A percentile compares a stretch with the other conserved stretches of the same genome.
Evolutionary conservation across 1,140 invertebrate species (phyloP).

Genomic region (Teleogryllus occipitalis): DNA sequence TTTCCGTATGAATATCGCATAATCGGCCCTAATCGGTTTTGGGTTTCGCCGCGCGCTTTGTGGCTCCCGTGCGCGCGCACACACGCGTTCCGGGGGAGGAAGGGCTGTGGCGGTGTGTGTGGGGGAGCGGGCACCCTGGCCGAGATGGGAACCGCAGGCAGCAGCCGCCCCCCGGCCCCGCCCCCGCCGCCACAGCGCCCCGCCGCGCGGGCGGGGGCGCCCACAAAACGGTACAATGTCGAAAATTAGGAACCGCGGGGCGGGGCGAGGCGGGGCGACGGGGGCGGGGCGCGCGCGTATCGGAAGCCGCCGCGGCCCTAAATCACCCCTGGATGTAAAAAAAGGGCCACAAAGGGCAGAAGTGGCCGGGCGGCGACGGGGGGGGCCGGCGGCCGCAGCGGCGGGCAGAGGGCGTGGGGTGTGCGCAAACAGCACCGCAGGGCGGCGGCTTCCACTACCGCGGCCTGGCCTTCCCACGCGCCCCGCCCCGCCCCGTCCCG

Average conservation of each 20-base stretch:
- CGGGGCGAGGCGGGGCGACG: neutral
- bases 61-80: neutral
- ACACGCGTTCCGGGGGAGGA: neutral
- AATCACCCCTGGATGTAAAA: neutral
- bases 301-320: neutral
- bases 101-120: neutral
- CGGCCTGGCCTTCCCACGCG: neutral
- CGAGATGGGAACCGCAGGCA: neutral
- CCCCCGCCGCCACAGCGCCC: neutral
- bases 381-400: no score
- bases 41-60: neutral
- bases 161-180: neutral
- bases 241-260: slow-evolving; percentile 11
- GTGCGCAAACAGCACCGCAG: neutral
- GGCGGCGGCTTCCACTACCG: no score
- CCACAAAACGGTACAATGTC: slow-evolving; percentile 15
- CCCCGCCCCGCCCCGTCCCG: no score
- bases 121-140: neutral
- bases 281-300: neutral
- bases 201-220: neutral
- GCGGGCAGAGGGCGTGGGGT: no score
- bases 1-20: neutral
- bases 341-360: neutral
- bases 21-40: neutral
- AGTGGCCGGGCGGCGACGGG: neutral